These are phyloP conservation scores for Tortricodes alternella DNA, from an alignment of 2,888 invertebrate genomes.

Conservation along the genomic window DNA sequence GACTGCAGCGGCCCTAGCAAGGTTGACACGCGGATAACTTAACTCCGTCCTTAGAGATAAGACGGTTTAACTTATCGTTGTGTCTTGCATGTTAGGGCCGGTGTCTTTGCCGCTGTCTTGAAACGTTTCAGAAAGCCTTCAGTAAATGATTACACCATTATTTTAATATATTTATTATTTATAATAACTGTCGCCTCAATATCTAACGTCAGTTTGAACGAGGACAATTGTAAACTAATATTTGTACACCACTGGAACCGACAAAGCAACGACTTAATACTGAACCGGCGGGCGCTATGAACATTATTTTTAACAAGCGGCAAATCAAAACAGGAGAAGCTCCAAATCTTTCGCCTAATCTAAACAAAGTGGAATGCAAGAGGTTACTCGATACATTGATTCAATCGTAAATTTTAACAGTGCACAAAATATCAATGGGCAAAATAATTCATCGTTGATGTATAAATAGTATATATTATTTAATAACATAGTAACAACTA, in stretches of 20 bases:
- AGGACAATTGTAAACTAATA: conserved; percentile 57
- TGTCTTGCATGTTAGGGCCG: too few relatives aligned
- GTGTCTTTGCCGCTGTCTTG: too few relatives aligned
- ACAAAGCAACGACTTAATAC: conserved; percentile 33
- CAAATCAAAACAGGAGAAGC: not conserved
- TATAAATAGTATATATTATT: conserved; percentile 61
- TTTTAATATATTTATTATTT: conserved; percentile 64
- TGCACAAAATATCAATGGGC: conserved; percentile 52
- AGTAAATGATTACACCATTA: conserved; percentile 43
- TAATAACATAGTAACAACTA: conserved; percentile 39
- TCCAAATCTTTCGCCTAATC: not conserved
- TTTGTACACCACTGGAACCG: conserved; percentile 47
- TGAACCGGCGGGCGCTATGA: conserved; percentile 1
- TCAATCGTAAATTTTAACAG: conserved; percentile 41
- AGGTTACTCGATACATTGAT: conserved; percentile 50
- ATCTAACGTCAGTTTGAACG: conserved; percentile 66
- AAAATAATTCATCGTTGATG: conserved; percentile 58
- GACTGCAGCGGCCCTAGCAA: too few relatives aligned
- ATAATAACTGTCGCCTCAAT: conserved; percentile 70
- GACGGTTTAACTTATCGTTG: too few relatives aligned
- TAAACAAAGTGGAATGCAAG: conserved; percentile 74
- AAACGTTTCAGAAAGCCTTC: too few relatives aligned
- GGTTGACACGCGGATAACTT: too few relatives aligned
- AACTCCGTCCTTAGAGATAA: too few relatives aligned
- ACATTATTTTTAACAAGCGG: too few relatives aligned